Conservation (phyloP, 1,140 invertebrate species). For the Schlechtendalia chinensis region DNA sequence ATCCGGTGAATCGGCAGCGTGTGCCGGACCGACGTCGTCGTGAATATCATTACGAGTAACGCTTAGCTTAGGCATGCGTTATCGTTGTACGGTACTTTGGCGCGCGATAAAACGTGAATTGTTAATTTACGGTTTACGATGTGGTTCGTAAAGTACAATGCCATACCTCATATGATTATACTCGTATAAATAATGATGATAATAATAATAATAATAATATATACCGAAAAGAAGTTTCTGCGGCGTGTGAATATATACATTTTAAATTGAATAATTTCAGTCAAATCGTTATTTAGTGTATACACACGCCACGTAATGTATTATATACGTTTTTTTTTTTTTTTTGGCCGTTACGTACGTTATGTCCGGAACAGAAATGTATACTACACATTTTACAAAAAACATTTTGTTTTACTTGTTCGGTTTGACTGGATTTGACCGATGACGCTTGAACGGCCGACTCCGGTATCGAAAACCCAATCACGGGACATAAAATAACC, state of each 20-base stretch:
- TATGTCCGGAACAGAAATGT: too few species aligned
- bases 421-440: constrained; percentile 23
- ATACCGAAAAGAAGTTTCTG: neutral
- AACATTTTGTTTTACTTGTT: constrained; percentile 22
- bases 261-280: constrained; percentile 13
- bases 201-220: neutral
- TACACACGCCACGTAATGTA: neutral
- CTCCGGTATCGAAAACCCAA: constrained; percentile 31
- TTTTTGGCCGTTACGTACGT: neutral
- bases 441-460: constrained; percentile 33
- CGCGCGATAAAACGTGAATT: neutral
- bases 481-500: constrained; percentile 40
- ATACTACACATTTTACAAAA: too few species aligned
- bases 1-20: too few species aligned
- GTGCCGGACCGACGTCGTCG: too few species aligned
- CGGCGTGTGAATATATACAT: neutral
- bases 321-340: neutral
- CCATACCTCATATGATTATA: too few species aligned
- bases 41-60: too few species aligned
- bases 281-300: neutral
- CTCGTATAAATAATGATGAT: too few species aligned
- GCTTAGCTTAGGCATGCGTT: too few species aligned
- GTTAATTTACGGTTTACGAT: too few species aligned
- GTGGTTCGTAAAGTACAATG: too few species aligned
- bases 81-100: too few species aligned